Evolutionary conservation across 2,113 vertebrate species (phyloP).

Genomic region (Corythornis vintsioides): DNA sequence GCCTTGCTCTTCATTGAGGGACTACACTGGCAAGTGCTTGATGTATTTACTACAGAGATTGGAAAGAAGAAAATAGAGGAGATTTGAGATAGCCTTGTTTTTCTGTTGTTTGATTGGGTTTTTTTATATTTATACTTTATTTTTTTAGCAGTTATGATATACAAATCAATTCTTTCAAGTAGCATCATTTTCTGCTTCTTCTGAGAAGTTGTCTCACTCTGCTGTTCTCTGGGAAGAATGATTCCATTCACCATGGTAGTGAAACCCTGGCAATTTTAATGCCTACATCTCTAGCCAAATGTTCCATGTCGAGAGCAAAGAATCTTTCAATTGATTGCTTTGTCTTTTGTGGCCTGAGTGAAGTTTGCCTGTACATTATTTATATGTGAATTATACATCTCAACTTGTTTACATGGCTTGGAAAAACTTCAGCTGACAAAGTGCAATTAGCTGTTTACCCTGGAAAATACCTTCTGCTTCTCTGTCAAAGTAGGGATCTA

Average conservation of each 20-base stretch:
- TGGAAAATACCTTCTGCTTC: background rate
- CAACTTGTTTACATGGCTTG: background rate
- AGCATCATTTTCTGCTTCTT: background rate
- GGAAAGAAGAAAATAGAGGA: conserved; percentile 1
- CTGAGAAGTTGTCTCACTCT: background rate
- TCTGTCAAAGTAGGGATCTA: background rate
- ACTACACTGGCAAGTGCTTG: conserved; percentile 61
- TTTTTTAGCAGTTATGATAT: background rate
- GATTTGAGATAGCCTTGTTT: background rate
- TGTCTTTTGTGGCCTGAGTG: background rate
- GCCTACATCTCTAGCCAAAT: background rate
- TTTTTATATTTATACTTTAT: background rate
- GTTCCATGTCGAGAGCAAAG: background rate
- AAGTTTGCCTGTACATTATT: conserved; percentile 30
- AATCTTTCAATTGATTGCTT: conserved; percentile 10
- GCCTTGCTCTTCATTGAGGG: conserved; percentile 66
- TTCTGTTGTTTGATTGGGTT: background rate
- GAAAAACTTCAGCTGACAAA: conserved; percentile 50
- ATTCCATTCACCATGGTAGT: background rate
- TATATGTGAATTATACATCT: conserved; percentile 4
- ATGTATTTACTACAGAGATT: conserved; percentile 65
- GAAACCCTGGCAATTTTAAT: conserved; percentile 25
- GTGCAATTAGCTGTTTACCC: conserved; percentile 35
- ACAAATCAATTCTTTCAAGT: background rate
- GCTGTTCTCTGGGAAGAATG: background rate